Evolutionary conservation across 2,797 vertebrate species (phyloP).

Genomic region (Tangara arthus): DNA sequence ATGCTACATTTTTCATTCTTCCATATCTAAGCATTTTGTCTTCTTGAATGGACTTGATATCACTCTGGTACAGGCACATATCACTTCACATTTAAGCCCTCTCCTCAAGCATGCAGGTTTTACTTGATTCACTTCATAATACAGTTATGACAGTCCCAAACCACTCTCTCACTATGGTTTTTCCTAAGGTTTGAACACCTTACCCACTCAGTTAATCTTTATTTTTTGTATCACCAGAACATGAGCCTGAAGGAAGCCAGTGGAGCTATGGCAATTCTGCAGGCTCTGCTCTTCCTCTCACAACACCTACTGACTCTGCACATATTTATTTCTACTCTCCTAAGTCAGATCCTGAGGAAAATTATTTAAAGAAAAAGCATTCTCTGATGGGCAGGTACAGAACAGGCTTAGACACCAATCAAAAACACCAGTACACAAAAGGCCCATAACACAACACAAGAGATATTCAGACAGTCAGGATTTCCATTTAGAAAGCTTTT

Average conservation of each 20-base stretch:
- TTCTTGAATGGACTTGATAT: background rate
- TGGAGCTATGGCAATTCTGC: background rate
- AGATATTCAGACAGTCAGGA: background rate
- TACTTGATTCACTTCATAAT: background rate
- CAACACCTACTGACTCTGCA: background rate
- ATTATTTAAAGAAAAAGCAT: background rate
- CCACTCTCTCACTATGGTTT: background rate
- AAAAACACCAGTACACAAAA: background rate
- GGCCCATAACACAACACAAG: background rate
- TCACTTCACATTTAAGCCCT: background rate
- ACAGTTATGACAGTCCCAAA: background rate
- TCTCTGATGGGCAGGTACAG: background rate
- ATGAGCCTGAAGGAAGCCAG: background rate
- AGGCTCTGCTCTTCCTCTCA: background rate
- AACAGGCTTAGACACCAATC: background rate
- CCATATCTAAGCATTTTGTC: background rate
- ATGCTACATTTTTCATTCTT: background rate
- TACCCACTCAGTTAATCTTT: background rate
- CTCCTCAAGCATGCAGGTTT: background rate
- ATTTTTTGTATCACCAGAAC: background rate
- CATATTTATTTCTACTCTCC: background rate
- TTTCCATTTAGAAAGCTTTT: background rate
- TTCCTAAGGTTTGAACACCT: background rate
- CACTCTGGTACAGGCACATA: background rate
- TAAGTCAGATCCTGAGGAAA: background rate